These are phyloP conservation scores for Drosophila algonquin DNA, from an alignment of 2,888 invertebrate species.

Conservation along the genomic window DNA sequence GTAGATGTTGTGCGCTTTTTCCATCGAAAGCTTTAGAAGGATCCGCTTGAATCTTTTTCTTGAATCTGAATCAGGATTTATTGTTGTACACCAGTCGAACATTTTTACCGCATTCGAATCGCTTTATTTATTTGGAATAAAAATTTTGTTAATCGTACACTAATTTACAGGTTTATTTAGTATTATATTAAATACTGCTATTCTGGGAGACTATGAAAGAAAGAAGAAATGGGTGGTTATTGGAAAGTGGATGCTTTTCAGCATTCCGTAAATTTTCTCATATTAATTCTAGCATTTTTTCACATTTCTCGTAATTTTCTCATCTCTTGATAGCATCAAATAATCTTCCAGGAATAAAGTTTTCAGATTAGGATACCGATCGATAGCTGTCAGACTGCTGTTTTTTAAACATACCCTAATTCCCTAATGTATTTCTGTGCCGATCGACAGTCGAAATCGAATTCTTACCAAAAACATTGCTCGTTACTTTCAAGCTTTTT, in stretches of 20 bases:
- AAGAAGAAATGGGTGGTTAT: too few species aligned
- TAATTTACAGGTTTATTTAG: too few species aligned
- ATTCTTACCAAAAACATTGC: background rate
- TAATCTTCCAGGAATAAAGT: background rate
- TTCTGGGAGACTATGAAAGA: too few species aligned
- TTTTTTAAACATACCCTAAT: too few species aligned
- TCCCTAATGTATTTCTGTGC: too few species aligned
- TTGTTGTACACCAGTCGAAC: constrained; percentile 23
- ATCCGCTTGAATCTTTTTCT: constrained; percentile 15
- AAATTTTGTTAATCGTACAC: constrained; percentile 10
- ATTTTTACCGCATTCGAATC: constrained; percentile 25
- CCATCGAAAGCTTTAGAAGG: background rate
- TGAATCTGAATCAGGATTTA: constrained; percentile 15
- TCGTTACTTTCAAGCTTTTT: background rate
- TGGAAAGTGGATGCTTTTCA: too few species aligned
- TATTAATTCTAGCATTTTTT: too few species aligned
- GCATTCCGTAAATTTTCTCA: too few species aligned
- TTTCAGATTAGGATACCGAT: too few species aligned
- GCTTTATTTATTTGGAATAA: constrained; percentile 17
- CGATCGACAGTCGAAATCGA: background rate
- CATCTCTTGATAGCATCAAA: background rate
- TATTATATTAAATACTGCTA: too few species aligned
- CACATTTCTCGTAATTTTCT: too few species aligned
- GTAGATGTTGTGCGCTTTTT: constrained; percentile 8
- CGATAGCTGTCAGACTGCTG: background rate